phyloP scores from a whole-genome alignment of 2,888 invertebrate species.

The Xestobium rufovillosum region DNA sequence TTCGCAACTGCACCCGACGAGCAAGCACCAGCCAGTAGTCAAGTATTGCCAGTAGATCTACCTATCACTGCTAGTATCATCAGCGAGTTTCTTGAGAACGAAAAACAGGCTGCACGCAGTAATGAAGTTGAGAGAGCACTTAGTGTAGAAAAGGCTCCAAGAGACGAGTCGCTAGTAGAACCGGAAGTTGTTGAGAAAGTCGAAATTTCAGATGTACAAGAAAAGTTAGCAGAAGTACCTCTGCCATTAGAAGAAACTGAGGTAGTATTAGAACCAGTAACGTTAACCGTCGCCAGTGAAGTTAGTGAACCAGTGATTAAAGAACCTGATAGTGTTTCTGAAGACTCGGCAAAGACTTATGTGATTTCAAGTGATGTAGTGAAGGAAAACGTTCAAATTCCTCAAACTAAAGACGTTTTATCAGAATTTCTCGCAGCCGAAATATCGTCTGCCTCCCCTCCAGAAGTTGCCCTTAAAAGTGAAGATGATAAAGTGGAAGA shows the following conservation, averaged over 20 bases:
- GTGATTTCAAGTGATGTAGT: too few species aligned
- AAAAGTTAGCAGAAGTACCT: slow-evolving; percentile 26
- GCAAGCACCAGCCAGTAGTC: slow-evolving; percentile 2
- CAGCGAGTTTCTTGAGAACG: slow-evolving; percentile 29
- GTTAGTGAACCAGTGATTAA: slow-evolving; percentile 9
- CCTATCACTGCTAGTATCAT: slow-evolving; percentile 17
- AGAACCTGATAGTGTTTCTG: too few species aligned
- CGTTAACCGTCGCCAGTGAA: slow-evolving; percentile 18
- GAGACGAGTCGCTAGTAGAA: slow-evolving; percentile 27
- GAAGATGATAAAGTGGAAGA: too few species aligned
- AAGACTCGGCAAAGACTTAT: slow-evolving; percentile 10
- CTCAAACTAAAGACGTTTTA: too few species aligned
- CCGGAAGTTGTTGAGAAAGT: slow-evolving; percentile 1
- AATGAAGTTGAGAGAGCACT: slow-evolving; percentile 34
- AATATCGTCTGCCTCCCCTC: too few species aligned
- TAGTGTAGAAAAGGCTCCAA: slow-evolving; percentile 30
- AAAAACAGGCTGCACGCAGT: slow-evolving; percentile 30
- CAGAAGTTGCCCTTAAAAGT: too few species aligned
- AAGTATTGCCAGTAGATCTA: slow-evolving; percentile 20
- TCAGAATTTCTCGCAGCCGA: too few species aligned
- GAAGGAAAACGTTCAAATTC: too few species aligned
- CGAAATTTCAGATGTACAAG: too few species aligned
- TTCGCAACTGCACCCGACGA: slow-evolving; percentile 30
- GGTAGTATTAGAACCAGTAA: slow-evolving; percentile 32
- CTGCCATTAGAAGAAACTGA: slow-evolving; percentile 21